Conservation (phyloP, 2,113 vertebrate species). For the Colaptes auratus region DNA sequence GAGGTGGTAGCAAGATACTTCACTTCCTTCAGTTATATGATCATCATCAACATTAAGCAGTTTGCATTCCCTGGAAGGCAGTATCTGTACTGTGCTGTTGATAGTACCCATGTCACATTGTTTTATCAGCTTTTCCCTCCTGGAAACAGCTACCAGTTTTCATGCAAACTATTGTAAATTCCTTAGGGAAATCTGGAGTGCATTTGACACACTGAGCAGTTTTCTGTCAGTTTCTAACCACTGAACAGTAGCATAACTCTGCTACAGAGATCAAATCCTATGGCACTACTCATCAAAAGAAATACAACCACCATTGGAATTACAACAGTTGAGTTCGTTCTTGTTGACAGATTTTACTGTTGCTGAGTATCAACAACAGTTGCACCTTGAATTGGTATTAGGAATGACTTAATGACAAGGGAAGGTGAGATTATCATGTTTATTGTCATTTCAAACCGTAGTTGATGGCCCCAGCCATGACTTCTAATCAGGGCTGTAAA, state of each 20-base stretch:
- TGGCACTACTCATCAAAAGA: not conserved
- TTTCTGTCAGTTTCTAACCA: not conserved
- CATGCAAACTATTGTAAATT: not conserved
- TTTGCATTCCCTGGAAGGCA: not conserved
- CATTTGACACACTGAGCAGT: not conserved
- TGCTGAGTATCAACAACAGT: not conserved
- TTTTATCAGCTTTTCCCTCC: not conserved
- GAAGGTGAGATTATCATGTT: not conserved
- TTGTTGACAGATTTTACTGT: not conserved
- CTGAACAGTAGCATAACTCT: not conserved
- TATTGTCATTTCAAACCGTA: not conserved
- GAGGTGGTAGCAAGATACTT: not conserved
- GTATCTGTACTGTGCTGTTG: not conserved
- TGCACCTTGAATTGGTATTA: not conserved
- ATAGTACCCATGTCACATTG: not conserved
- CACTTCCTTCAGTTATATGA: not conserved
- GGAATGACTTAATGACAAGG: not conserved
- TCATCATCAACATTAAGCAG: not conserved
- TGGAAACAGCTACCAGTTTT: not conserved
- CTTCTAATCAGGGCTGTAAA: not conserved
- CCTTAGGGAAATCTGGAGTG: not conserved
- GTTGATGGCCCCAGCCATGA: not conserved
- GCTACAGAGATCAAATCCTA: not conserved
- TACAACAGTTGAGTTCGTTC: not conserved
- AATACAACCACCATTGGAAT: not conserved